These are phyloP conservation scores for Agrenia bidenticulata DNA, from an alignment of 2,888 invertebrate species.

Conservation along the genomic window DNA sequence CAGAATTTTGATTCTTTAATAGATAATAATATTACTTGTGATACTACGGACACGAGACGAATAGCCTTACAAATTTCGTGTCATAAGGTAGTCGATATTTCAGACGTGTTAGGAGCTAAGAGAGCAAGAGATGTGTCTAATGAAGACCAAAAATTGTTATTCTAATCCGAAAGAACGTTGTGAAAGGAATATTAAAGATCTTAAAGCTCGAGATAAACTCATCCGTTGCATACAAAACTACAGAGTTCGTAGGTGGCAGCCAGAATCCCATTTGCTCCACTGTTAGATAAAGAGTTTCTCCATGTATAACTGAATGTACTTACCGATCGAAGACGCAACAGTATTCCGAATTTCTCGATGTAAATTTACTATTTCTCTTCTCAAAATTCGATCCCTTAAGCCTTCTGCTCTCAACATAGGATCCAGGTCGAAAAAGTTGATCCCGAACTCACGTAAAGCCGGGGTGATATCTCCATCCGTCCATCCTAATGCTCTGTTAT, in stretches of 20 bases:
- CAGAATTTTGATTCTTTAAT: no score
- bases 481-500: conserved; percentile 24
- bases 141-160: conserved; percentile 9
- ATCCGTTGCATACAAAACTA: background rate
- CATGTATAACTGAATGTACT: background rate
- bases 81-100: no score
- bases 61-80: no score
- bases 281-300: background rate
- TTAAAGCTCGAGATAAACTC: background rate
- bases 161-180: background rate
- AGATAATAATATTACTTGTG: no score
- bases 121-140: background rate
- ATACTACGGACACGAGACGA: no score
- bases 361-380: conserved; percentile 43
- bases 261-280: background rate
- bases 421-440: conserved; percentile 47
- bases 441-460: conserved; percentile 30
- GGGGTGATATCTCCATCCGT: conserved; percentile 20
- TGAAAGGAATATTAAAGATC: background rate
- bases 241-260: background rate
- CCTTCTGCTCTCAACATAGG: conserved; percentile 39
- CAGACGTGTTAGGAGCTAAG: no score
- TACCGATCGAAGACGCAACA: conserved; percentile 37
- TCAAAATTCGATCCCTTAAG: conserved; percentile 38
- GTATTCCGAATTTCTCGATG: conserved; percentile 38